Conservation (phyloP, 2,797 vertebrate genomes). For the Tenualosa thibaudeaui region DNA sequence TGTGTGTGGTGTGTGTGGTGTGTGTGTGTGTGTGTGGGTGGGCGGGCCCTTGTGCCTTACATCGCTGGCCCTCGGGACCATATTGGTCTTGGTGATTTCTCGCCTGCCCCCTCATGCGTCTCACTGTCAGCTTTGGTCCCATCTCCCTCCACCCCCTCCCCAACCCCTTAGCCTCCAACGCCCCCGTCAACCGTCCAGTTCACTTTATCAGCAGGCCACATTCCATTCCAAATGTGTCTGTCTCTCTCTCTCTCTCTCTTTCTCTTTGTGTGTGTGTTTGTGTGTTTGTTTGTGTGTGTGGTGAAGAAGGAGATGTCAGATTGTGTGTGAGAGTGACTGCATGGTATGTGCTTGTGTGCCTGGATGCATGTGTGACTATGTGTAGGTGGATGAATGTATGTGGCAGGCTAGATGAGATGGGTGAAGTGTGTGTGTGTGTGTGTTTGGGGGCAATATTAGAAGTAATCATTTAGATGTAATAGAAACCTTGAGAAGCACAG, state of each 20-base stretch:
- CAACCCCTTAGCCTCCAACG: background rate
- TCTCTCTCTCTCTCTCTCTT: too few species aligned
- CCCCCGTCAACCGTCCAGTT: background rate
- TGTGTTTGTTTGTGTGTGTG: constrained; percentile 8
- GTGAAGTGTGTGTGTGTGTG: constrained; percentile 40
- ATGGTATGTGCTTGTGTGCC: background rate
- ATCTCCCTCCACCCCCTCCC: background rate
- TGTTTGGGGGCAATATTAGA: constrained; percentile 6
- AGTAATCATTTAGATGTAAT: background rate
- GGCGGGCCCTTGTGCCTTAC: background rate
- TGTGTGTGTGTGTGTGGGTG: constrained; percentile 54
- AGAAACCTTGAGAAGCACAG: constrained; percentile 3
- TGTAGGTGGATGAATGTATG: constrained; percentile 34
- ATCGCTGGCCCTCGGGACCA: background rate
- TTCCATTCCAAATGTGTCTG: background rate
- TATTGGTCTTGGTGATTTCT: background rate
- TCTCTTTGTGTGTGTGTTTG: constrained; percentile 31
- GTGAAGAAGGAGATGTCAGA: background rate
- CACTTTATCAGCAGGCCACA: constrained; percentile 13
- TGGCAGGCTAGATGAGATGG: background rate
- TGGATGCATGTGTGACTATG: constrained; percentile 39
- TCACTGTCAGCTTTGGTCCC: background rate
- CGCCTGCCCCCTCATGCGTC: background rate
- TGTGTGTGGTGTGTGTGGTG: background rate
- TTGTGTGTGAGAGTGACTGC: background rate